Evolutionary conservation across 1,140 invertebrate genomes (phyloP), one percentile per base, ranked within the genome.

Genomic region (Caenorhabditis remanei): DNA sequence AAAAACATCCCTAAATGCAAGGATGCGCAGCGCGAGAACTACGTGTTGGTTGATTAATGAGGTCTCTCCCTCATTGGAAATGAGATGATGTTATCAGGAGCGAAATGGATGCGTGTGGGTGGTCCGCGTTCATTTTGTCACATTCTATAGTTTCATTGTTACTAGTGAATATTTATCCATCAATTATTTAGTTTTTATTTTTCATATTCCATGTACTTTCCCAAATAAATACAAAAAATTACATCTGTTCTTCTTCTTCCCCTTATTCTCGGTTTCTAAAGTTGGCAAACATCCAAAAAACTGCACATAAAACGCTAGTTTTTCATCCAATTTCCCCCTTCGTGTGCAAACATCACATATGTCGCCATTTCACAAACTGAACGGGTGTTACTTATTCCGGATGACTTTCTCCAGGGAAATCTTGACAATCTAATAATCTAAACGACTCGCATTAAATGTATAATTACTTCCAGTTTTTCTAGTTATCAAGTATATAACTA

Each of bases 21-120:
- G 71, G 71, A 79, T 79, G 43, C 71, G 71, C 71, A 19, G 71
- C 71, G 71, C 71, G 46, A 79, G 71, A 79, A 50, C 46, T 79
- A 79, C 71, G 43, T 50, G 71, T 79, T 24, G n/a, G 32, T 79
- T 79, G 71, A 79, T 79, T 79, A 50, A 79, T 79, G 71, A 79
- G 71, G 71, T 79, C 71, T 79, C n/a, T 79, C 46, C 46, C 21
- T 79, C 71, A 79, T 53, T 79, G 19, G 71, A 71, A 71, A n/a
- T 43, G 65, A 71, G 41, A 21, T 13, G 71, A 79, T 79, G 71
- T 50, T 79, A 79, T 79, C 71, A 79, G 43, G 8, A 71, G 4
- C 16, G 65, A 79, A 79, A 48, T 21, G 46, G 13, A 40, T 46
- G 19, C 24, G 67, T 46, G 65, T 71, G 65, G 65, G 65, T 71